These are phyloP conservation scores for Seriola aureovittata DNA, from an alignment of 2,113 vertebrate species.

Conservation along the genomic window DNA sequence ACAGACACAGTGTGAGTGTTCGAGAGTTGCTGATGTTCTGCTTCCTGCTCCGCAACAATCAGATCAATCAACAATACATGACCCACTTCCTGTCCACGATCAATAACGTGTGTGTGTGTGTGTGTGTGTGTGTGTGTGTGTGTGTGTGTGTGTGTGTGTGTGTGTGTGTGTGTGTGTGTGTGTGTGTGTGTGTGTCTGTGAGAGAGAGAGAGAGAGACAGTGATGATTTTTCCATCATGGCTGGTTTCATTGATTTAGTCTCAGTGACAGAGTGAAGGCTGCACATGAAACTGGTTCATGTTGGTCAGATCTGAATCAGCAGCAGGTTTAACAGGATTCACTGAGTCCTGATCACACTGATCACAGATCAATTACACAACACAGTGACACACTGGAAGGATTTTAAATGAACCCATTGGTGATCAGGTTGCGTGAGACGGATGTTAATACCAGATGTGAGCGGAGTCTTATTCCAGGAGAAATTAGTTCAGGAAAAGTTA, in stretches of 20 bases:
- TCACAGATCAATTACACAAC: neutral
- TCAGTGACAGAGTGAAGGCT: neutral
- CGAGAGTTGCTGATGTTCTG: neutral
- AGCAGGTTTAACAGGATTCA: neutral
- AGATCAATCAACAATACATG: constrained; percentile 28
- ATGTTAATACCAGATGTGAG: too few species aligned
- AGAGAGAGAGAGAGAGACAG: neutral
- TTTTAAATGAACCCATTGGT: too few species aligned
- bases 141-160: neutral
- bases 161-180: neutral
- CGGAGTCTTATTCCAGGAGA: too few species aligned
- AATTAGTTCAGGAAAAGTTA: too few species aligned
- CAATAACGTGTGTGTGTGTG: neutral
- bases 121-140: neutral
- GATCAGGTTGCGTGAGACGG: too few species aligned
- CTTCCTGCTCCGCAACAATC: neutral
- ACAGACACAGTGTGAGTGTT: neutral
- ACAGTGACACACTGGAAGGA: too few species aligned
- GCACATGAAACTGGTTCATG: neutral
- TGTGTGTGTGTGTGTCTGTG: neutral
- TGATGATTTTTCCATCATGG: constrained; percentile 50
- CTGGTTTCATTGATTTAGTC: constrained; percentile 19
- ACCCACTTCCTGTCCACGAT: constrained; percentile 42
- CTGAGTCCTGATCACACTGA: neutral
- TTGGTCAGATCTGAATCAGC: neutral